Percentiles rank a stretch among this genome's conserved stretches.
These are phyloP conservation scores for Oreochromis niloticus DNA, from an alignment of 2,113 vertebrate genomes.

Conservation along the genomic window DNA sequence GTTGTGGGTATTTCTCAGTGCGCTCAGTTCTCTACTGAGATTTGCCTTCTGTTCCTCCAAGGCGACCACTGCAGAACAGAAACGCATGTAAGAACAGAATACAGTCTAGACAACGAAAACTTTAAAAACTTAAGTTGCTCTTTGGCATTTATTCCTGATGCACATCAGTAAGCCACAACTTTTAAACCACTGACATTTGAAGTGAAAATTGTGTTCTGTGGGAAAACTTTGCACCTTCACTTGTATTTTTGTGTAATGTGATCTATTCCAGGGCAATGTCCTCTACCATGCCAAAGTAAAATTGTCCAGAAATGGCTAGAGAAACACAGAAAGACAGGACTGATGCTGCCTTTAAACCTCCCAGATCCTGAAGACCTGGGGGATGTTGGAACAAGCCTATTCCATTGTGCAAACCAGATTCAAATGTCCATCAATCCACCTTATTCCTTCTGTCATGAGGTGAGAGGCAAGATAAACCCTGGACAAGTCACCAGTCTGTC, in stretches of 20 bases:
- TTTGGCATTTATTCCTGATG: not conserved
- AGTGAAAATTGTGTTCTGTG: not conserved
- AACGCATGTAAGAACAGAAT: not conserved
- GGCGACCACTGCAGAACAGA: slow-evolving; percentile 60
- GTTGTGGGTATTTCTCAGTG: slow-evolving; percentile 64
- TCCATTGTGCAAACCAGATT: not conserved
- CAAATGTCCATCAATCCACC: not conserved
- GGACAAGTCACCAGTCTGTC: not conserved
- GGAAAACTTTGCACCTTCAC: not conserved
- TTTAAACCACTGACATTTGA: not conserved
- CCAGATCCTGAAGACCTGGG: not conserved
- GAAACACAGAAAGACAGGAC: not conserved
- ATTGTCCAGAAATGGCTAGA: not conserved
- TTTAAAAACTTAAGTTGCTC: not conserved
- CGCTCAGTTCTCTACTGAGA: slow-evolving; percentile 65
- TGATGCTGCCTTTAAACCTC: not conserved
- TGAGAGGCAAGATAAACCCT: not conserved
- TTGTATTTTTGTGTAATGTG: not conserved
- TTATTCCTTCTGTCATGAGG: not conserved
- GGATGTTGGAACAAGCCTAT: not conserved
- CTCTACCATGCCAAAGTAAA: not conserved
- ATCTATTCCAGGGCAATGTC: not conserved
- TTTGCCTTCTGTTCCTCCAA: slow-evolving; percentile 71
- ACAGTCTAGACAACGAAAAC: not conserved
- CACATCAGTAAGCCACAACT: not conserved